Percentiles rank a stretch among this genome's conserved stretches.
phyloP scores from a whole-genome alignment of 2,888 invertebrate genomes.

The Cheilosia scutellata region DNA sequence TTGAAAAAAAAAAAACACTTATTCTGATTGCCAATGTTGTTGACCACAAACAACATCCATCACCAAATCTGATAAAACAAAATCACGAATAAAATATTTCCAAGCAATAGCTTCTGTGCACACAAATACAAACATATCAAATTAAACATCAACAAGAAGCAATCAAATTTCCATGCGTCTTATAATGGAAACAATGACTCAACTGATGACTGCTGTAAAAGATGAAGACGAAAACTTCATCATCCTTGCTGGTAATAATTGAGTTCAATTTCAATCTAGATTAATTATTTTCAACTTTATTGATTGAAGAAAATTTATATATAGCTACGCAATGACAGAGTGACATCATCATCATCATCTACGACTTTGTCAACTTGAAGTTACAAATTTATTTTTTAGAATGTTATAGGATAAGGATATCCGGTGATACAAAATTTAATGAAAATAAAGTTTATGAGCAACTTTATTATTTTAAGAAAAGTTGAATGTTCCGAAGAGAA shows the following conservation, averaged over 20 bases:
- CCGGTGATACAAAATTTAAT: conserved; percentile 8
- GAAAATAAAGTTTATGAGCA: conserved; percentile 27
- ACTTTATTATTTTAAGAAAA: conserved; percentile 48
- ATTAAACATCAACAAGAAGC: not conserved
- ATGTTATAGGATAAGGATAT: not conserved
- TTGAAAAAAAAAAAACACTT: no score
- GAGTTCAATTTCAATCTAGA: conserved; percentile 30
- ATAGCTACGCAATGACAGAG: not conserved
- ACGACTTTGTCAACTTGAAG: not conserved
- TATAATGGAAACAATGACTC: not conserved
- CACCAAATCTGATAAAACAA: no score
- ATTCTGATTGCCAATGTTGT: no score
- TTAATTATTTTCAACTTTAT: conserved; percentile 46
- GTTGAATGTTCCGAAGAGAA: conserved; percentile 28
- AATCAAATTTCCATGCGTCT: not conserved
- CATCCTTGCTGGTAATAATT: not conserved
- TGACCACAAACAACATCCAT: no score
- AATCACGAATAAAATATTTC: no score
- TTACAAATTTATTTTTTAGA: not conserved
- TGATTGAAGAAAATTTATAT: conserved; percentile 8
- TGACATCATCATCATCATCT: conserved; percentile 15
- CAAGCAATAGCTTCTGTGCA: no score
- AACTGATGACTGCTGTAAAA: not conserved
- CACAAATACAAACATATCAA: not conserved
- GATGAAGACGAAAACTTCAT: not conserved